These are phyloP conservation scores for Amphimallon solstitiale DNA, from an alignment of 2,888 invertebrate species.

Conservation along the genomic window DNA sequence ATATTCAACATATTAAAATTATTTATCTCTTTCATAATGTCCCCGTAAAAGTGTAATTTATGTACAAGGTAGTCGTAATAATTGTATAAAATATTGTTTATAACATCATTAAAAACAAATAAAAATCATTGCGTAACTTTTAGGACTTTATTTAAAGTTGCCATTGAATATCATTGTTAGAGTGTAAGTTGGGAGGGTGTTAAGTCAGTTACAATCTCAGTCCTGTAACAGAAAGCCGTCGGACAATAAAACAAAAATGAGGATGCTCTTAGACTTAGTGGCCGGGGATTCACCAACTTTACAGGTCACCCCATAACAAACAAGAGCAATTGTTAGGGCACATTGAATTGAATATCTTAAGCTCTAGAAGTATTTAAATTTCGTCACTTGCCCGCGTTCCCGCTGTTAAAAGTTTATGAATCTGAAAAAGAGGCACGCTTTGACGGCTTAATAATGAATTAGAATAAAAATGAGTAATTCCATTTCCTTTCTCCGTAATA, in stretches of 20 bases:
- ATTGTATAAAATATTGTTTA: too few relatives aligned
- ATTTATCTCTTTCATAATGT: too few relatives aligned
- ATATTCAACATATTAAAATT: too few relatives aligned
- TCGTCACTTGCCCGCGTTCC: neutral
- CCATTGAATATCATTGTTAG: neutral
- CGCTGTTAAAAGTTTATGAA: neutral
- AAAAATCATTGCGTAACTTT: constrained; percentile 7
- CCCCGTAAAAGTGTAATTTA: too few relatives aligned
- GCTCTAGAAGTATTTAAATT: constrained; percentile 13
- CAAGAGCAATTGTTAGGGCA: constrained; percentile 24
- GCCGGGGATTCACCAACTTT: constrained; percentile 26
- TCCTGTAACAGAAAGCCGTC: constrained; percentile 27
- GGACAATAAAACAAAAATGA: constrained; percentile 39
- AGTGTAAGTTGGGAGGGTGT: constrained; percentile 17
- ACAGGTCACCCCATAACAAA: constrained; percentile 21
- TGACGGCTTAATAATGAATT: too few relatives aligned
- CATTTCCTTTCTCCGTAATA: too few relatives aligned
- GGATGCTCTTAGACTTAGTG: constrained; percentile 25
- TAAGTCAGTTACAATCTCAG: constrained; percentile 36
- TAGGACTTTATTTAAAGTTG: constrained; percentile 12
- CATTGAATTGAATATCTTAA: constrained; percentile 20
- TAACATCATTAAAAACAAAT: neutral
- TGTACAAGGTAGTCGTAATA: too few relatives aligned
- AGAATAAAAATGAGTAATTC: too few relatives aligned
- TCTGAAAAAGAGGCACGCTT: neutral